Conservation (phyloP, 2,888 invertebrate species). For the Prostheceraeus crozeri region DNA sequence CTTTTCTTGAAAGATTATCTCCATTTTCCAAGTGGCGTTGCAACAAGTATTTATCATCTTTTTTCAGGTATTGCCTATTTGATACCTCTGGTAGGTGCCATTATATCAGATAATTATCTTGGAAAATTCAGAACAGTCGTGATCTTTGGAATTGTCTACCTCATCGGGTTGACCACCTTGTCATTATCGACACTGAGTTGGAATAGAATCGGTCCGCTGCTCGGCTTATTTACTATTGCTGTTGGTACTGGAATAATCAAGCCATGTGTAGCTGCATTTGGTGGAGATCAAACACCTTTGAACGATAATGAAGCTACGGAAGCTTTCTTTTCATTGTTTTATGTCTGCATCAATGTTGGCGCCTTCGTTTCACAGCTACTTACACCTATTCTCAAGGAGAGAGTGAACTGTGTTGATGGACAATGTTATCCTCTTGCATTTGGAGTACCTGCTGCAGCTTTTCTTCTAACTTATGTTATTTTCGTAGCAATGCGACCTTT, state of each 20-base stretch:
- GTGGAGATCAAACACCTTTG: conserved; percentile 78
- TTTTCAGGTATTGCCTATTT: conserved; percentile 83
- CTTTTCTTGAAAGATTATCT: conserved; percentile 76
- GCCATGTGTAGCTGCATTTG: conserved; percentile 87
- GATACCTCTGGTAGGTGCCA: conserved; percentile 79
- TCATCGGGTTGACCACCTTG: conserved; percentile 33
- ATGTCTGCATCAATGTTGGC: conserved; percentile 78
- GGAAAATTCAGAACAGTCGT: conserved; percentile 33
- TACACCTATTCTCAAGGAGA: too few relatives aligned
- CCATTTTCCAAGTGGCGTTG: conserved; percentile 65
- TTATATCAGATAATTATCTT: conserved; percentile 81
- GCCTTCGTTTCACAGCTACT: conserved; percentile 69
- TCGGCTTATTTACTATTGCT: conserved; percentile 70
- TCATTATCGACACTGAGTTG: conserved; percentile 29
- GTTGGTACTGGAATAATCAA: conserved; percentile 89
- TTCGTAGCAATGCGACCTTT: neutral
- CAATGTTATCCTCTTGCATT: conserved; percentile 64
- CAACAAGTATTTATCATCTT: conserved; percentile 78
- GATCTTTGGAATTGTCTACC: conserved; percentile 34
- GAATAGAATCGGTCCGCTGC: conserved; percentile 59
- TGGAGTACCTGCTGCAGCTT: conserved; percentile 75
- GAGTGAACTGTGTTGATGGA: conserved; percentile 33
- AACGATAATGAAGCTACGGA: conserved; percentile 68
- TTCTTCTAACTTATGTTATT: conserved; percentile 63
- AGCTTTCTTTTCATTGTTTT: conserved; percentile 81